These are phyloP conservation scores for Lasaia peninsularis DNA, from an alignment of 1,140 invertebrate species.

Conservation along the genomic window DNA sequence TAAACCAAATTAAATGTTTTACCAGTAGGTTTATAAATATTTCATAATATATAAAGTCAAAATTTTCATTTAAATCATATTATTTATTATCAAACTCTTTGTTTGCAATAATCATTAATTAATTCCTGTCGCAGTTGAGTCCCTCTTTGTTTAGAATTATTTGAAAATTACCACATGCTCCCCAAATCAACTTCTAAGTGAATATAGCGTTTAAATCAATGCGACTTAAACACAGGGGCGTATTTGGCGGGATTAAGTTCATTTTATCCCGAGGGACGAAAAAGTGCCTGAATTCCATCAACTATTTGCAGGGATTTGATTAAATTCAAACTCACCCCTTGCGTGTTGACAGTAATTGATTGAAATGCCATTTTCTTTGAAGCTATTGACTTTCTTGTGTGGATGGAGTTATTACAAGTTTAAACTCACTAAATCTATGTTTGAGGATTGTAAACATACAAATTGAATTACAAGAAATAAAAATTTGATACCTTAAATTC, in stretches of 20 bases:
- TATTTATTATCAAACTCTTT: neutral
- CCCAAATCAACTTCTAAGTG: constrained; percentile 36
- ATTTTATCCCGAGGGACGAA: constrained; percentile 49
- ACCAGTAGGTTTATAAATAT: too few species aligned
- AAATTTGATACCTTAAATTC: too few species aligned
- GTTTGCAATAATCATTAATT: neutral
- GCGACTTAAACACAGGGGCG: constrained; percentile 64
- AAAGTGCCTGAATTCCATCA: constrained; percentile 59
- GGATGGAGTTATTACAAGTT: constrained; percentile 1
- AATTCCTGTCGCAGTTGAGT: neutral
- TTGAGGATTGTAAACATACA: too few species aligned
- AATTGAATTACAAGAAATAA: too few species aligned
- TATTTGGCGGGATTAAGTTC: constrained; percentile 48
- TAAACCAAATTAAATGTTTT: too few species aligned
- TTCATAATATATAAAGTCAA: too few species aligned
- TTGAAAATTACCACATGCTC: constrained; percentile 16
- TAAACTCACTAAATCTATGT: neutral
- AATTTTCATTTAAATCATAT: too few species aligned
- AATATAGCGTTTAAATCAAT: constrained; percentile 69
- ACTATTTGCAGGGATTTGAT: constrained; percentile 59
- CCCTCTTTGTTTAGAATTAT: constrained; percentile 1
- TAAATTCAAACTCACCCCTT: constrained; percentile 70
- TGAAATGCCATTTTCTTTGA: constrained; percentile 53
- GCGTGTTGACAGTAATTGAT: constrained; percentile 70
- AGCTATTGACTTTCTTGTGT: constrained; percentile 38